These are phyloP conservation scores for Lypha dubia DNA, from an alignment of 2,888 invertebrate genomes.

Conservation along the genomic window DNA sequence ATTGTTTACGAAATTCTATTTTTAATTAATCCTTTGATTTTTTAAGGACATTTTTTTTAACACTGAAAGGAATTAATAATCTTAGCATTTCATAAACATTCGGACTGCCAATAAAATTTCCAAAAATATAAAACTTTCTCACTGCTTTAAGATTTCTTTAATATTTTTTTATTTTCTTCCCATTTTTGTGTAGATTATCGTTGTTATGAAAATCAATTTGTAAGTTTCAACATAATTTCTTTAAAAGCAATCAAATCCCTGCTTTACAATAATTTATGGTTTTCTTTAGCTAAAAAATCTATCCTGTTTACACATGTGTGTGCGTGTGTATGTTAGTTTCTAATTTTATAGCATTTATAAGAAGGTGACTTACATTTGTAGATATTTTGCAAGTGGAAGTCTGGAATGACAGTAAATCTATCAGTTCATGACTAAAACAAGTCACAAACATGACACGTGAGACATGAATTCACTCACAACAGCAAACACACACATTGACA, in stretches of 20 bases:
- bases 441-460: conserved; percentile 71
- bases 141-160: conserved; percentile 7
- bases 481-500: not conserved
- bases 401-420: conserved; percentile 68
- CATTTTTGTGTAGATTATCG: not conserved
- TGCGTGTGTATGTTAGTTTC: not conserved
- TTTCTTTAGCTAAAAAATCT: not conserved
- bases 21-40: no score
- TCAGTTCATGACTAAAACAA: conserved; percentile 69
- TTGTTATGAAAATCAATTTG: conserved; percentile 36
- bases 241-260: not conserved
- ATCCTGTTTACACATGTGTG: not conserved
- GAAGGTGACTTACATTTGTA: conserved; percentile 59
- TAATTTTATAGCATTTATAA: conserved; percentile 52
- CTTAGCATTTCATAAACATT: no score
- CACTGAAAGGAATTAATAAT: no score
- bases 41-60: no score
- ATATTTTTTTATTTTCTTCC: not conserved
- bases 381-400: conserved; percentile 56
- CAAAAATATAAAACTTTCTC: not conserved
- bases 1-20: no score
- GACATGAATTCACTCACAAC: conserved; percentile 54
- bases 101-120: not conserved
- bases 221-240: not conserved
- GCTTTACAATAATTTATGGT: not conserved